phyloP scores from a whole-genome alignment of 2,888 invertebrate genomes.

The Melinopterus prodromus region DNA sequence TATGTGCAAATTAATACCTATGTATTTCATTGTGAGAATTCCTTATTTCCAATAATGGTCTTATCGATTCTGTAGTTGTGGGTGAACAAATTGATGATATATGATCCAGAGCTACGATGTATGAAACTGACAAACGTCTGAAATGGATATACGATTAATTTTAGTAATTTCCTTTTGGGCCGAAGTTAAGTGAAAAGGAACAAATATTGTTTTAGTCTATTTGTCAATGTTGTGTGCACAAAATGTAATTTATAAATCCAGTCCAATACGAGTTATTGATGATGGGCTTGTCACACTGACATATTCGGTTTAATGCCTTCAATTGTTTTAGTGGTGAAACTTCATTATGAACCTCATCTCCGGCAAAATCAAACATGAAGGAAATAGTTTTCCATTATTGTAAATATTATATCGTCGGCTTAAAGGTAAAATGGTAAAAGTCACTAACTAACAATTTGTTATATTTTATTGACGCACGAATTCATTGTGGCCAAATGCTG shows the following conservation, averaged over 20 bases:
- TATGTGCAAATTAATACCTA: not conserved
- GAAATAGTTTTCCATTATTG: too few species aligned
- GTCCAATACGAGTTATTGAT: not conserved
- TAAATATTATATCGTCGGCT: too few species aligned
- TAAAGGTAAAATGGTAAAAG: too few species aligned
- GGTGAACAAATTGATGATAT: not conserved
- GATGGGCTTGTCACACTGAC: too few species aligned
- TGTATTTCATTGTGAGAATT: not conserved
- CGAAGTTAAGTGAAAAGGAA: not conserved
- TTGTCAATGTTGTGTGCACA: not conserved
- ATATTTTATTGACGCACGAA: too few species aligned
- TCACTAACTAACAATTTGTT: too few species aligned
- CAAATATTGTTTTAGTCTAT: not conserved
- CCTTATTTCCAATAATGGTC: not conserved
- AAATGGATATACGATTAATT: not conserved
- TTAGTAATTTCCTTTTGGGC: not conserved
- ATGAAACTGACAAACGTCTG: not conserved
- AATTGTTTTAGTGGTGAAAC: too few species aligned
- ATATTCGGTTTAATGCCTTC: too few species aligned
- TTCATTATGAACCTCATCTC: too few species aligned
- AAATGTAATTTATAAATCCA: not conserved
- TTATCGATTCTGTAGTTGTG: not conserved
- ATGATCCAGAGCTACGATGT: not conserved
- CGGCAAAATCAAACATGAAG: too few species aligned
- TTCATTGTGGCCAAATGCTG: too few species aligned